Evolutionary conservation across 1,140 invertebrate genomes (phyloP), one percentile per base, ranked within the genome.

Genomic region (Neodiprion pinetum): DNA sequence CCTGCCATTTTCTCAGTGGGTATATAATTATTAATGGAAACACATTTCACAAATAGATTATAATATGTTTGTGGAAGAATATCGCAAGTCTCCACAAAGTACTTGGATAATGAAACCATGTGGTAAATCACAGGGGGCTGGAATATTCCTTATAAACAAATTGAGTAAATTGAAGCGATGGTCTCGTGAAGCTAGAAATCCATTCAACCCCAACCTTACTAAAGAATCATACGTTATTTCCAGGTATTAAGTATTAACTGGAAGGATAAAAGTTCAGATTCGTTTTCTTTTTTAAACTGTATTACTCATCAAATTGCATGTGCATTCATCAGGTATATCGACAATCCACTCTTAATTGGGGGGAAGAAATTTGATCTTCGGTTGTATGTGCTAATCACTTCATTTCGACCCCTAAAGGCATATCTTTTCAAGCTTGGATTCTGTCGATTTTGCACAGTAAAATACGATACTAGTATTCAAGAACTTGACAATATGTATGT

Each of bases 51-150:
- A 74, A 77, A 9, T 77, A 88, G 95, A 98, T 87, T 98, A 98
- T 82, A 98, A 98, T 83, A 94, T 98, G 92, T 98, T 98, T 88
- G 96, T 97, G 0, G 96, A 98, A 84, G 97, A 98, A 84, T 98
- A 98, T 85, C 87, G 94, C 67, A 97, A 96, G 85, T 95, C 95
- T 74, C 96, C 96, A 0, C 93, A 96, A 78, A 96, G 95, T 74
- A 98, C 96, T 0, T 99, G 97, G 97, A 99, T 99, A 74, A 98
- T 99, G 95, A 99, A 98, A 85, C 97, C 97, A 0, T 97, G 96
- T 84, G 97, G 96, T 23, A 95, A 96, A 85, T 97, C 95, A 12
- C 96, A 97, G 86, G 95, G 95, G 0, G 92, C 94, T 7, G 95
- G 96, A 8, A 97, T 97, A 77, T 96, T 96, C 83, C 88, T 97